Conservation (phyloP, 2,797 vertebrate genomes). For the Podargus strigoides region DNA sequence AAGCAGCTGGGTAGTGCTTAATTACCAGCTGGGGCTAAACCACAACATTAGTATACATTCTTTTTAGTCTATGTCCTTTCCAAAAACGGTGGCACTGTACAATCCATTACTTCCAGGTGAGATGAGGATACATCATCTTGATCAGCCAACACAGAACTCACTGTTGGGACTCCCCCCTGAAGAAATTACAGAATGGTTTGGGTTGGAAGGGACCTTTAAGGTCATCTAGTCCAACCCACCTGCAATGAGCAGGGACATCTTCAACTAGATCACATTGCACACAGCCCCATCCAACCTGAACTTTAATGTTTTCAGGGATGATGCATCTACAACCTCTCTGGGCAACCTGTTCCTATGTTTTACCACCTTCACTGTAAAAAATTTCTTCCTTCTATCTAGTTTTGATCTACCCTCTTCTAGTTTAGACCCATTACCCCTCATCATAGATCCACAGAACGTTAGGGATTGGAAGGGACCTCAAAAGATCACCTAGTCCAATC, state of each 20-base stretch:
- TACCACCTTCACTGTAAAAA: not conserved
- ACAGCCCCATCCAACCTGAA: not conserved
- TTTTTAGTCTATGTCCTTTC: not conserved
- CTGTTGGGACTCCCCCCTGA: accelerated
- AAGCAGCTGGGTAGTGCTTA: too few relatives aligned
- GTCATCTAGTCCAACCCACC: not conserved
- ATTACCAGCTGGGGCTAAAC: too few relatives aligned
- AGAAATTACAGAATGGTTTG: not conserved
- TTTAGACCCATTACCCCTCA: not conserved
- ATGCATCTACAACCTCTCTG: not conserved
- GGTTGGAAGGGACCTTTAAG: not conserved
- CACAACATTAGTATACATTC: not conserved
- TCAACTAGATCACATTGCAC: not conserved
- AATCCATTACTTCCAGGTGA: not conserved
- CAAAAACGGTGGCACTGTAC: not conserved
- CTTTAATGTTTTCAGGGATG: not conserved
- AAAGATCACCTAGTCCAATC: too few relatives aligned
- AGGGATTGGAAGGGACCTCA: too few relatives aligned
- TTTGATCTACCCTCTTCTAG: not conserved
- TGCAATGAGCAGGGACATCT: not conserved
- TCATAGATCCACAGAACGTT: too few relatives aligned
- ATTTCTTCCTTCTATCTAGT: not conserved
- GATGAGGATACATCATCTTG: accelerated
- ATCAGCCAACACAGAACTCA: not conserved
- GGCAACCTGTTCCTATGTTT: not conserved